Conservation (phyloP, 2,113 vertebrate genomes). For the Mus musculus region DNA sequence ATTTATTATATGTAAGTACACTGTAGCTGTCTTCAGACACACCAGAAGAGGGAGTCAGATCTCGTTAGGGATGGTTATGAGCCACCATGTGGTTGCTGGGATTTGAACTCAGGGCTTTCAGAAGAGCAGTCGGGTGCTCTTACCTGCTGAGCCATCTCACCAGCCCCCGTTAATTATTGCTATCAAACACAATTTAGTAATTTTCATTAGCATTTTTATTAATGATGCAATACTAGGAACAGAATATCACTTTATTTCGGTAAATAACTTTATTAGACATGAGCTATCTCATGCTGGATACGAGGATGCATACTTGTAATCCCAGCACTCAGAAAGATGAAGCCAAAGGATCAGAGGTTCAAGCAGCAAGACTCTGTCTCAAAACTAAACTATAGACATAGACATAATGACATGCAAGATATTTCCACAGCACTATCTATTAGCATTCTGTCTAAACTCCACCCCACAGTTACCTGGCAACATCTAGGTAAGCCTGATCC, state of each 20-base stretch:
- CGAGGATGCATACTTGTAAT: neutral
- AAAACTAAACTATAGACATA: neutral
- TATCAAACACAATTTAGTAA: neutral
- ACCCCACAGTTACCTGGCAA: no score
- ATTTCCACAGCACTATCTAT: neutral
- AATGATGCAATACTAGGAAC: neutral
- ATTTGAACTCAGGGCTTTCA: no score
- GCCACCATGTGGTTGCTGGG: no score
- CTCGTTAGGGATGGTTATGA: no score
- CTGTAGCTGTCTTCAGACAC: no score
- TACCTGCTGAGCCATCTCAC: no score
- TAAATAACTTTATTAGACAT: neutral
- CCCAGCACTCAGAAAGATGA: neutral
- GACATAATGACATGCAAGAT: neutral
- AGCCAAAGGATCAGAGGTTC: neutral
- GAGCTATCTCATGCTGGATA: no score
- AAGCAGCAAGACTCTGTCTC: neutral
- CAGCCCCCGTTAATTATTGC: neutral
- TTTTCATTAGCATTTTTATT: neutral
- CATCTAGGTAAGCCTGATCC: no score
- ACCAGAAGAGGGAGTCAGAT: no score
- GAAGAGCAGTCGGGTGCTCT: no score
- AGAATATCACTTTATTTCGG: neutral
- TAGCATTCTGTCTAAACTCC: no score
- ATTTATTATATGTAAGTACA: no score